A percentile compares a stretch with the other conserved stretches of the same genome.
Evolutionary conservation across 2,888 invertebrate genomes (phyloP).

Genomic region (Corbicula japonica): DNA sequence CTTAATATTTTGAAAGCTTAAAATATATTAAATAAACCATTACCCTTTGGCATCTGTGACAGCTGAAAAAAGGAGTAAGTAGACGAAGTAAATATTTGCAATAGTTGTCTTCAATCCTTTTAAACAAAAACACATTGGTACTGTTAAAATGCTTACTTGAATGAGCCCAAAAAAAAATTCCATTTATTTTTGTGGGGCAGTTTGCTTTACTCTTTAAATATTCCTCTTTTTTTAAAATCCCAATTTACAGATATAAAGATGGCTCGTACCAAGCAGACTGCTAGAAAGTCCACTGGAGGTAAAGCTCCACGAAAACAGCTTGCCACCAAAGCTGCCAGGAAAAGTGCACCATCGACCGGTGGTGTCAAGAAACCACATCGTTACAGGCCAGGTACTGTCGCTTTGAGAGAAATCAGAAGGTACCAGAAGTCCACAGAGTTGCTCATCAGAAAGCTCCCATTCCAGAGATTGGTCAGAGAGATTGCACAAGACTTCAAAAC

Average conservation of each 20-base stretch:
- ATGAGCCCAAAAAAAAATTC: neutral
- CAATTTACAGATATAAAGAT: slow-evolving; percentile 66
- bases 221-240: neutral
- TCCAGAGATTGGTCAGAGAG: slow-evolving; percentile 86
- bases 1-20: no score
- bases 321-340: slow-evolving; percentile 86
- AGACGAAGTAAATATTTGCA: no score
- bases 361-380: slow-evolving; percentile 87
- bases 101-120: no score
- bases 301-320: slow-evolving; percentile 87
- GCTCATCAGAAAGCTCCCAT: slow-evolving; percentile 86
- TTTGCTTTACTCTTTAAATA: neutral
- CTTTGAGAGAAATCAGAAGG: slow-evolving; percentile 86
- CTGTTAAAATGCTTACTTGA: neutral
- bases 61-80: no score
- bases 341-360: slow-evolving; percentile 87
- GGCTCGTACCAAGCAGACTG: slow-evolving; percentile 87
- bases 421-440: slow-evolving; percentile 87
- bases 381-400: slow-evolving; percentile 87
- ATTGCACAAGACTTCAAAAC: slow-evolving; percentile 87
- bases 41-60: no score
- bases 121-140: no score
- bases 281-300: slow-evolving; percentile 86
- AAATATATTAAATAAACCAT: no score
- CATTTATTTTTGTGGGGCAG: neutral